Evolutionary conservation across 2,888 invertebrate species (phyloP).

Genomic region (Stenoptilia bipunctidactyla): DNA sequence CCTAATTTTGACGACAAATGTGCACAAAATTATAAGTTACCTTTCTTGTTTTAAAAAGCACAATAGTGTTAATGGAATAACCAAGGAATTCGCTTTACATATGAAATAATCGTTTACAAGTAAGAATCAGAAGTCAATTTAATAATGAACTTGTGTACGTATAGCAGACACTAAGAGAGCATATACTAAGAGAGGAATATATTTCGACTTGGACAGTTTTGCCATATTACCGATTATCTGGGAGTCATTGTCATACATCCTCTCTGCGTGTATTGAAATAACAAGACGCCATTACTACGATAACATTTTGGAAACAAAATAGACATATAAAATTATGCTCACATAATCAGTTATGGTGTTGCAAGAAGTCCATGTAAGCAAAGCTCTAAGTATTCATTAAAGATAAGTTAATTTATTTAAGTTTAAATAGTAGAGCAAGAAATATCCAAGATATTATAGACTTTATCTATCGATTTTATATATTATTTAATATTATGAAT

Average conservation of each 20-base stretch:
- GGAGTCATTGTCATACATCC: too few relatives aligned
- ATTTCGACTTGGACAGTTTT: too few relatives aligned
- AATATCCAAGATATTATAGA: constrained; percentile 64
- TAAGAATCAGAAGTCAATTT: not conserved
- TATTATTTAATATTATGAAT: too few relatives aligned
- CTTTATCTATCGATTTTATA: constrained; percentile 41
- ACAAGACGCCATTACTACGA: too few relatives aligned
- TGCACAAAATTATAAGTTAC: constrained; percentile 1
- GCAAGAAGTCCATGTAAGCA: not conserved
- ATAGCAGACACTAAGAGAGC: not conserved
- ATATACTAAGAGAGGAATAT: too few relatives aligned
- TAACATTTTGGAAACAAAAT: too few relatives aligned
- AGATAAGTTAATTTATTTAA: constrained; percentile 62
- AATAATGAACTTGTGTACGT: not conserved
- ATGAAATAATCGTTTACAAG: constrained; percentile 16
- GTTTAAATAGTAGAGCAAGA: constrained; percentile 55
- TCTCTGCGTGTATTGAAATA: too few relatives aligned
- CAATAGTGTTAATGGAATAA: constrained; percentile 11
- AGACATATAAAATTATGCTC: too few relatives aligned
- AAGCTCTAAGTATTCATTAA: constrained; percentile 64
- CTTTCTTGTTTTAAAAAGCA: not conserved
- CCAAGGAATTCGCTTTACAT: constrained; percentile 62
- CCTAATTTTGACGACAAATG: not conserved
- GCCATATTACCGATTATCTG: too few relatives aligned
- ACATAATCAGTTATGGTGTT: too few relatives aligned